Base-by-base conservation (phyloP, 1,140 invertebrate genomes). In the Drosophila aff. region DNA sequence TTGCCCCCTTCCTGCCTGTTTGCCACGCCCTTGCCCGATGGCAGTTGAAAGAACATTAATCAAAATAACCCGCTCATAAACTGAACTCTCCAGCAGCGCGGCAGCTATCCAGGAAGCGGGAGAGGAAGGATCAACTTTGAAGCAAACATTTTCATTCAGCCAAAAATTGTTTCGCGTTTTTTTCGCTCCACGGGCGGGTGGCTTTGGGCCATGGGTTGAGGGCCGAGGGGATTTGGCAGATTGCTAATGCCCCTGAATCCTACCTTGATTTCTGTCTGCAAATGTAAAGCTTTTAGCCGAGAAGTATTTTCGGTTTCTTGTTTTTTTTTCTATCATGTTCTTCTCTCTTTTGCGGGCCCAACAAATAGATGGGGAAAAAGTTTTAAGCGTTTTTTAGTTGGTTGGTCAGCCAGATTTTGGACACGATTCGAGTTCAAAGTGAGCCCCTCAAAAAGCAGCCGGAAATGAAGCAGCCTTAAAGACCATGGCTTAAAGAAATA, bases 41-140 rank as follows among this genome's bases (percentile, higher is more conserved):
- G 53, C 69, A 72, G 74, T 61, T 77, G 63, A 68, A 77, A 53
- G 72, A 77, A 77, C 75, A 77, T 77, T 77, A 77, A 77, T 77
- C 75, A 77, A 77, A 77, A 77, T 77, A 77, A 77, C 75, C 73
- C 73, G 63, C 73, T 77, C 75, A 77, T 77, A 77, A 77, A 77
- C 55, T 77, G 73, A 60, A 60, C 67, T 60, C 66, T 58, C 64
- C 49, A 41, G 33, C 64, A 33, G 50, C 23, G 40, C 47, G 16
- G 41, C 10, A 52, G 26, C 28, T 31, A 26, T n/a, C 38, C 26
- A 26, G 65, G 28, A 58, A 60, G 59, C 31, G 21, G 23, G 23
- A 36, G 50, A 52, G 53, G 31, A 36, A 61, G 67, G 21, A 72
- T 43, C 38, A 73, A 73, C 69, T 73, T 73, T 72, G 67, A 50